Conservation (phyloP, 2,888 invertebrate genomes). For the Cephalotes varians region DNA sequence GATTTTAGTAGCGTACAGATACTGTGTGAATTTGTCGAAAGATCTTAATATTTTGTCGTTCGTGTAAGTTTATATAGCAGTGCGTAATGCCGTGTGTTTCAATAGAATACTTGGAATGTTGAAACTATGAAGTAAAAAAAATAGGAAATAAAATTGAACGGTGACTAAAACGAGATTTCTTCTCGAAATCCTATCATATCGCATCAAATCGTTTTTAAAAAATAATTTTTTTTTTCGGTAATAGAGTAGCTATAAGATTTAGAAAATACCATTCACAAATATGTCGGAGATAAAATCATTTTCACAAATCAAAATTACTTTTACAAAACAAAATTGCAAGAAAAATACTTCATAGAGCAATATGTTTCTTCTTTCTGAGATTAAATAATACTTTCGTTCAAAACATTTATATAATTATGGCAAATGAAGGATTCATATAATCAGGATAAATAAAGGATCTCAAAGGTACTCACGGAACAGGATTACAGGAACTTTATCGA, state of each 20-base stretch:
- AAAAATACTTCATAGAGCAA: neutral
- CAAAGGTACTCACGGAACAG: slow-evolving; percentile 22
- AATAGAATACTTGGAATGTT: slow-evolving; percentile 36
- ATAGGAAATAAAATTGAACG: slow-evolving; percentile 47
- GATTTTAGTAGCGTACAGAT: slow-evolving; percentile 21
- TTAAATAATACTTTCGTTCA: slow-evolving; percentile 1
- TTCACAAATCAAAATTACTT: slow-evolving; percentile 6
- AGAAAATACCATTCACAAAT: neutral
- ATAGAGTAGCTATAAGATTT: neutral
- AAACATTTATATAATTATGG: neutral
- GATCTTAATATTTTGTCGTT: slow-evolving; percentile 26
- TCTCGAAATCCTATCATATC: slow-evolving; percentile 28
- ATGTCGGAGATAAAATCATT: neutral
- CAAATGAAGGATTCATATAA: neutral
- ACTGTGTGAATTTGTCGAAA: neutral
- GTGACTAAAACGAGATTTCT: slow-evolving; percentile 22
- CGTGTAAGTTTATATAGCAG: slow-evolving; percentile 28
- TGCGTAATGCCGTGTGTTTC: slow-evolving; percentile 32
- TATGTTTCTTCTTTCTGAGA: neutral
- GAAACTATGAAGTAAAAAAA: slow-evolving; percentile 22
- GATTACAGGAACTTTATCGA: neutral
- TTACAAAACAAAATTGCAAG: no score
- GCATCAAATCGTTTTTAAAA: neutral
- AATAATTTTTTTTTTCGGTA: neutral
- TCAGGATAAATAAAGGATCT: slow-evolving; percentile 6